Base-by-base conservation (phyloP, 2,888 invertebrate species). In the Amorpha juglandis region DNA sequence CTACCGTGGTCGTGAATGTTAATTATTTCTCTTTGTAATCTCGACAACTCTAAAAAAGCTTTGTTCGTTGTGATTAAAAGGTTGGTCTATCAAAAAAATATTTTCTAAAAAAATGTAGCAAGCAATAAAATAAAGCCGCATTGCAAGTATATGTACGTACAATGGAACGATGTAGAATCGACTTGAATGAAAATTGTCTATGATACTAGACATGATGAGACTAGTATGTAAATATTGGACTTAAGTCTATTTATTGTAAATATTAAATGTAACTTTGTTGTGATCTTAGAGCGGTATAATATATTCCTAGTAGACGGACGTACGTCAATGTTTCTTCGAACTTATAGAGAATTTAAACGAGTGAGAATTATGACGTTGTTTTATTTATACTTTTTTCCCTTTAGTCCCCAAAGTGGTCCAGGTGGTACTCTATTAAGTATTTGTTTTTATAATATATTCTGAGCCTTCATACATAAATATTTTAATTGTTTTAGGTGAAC, bases 231-330 rank as follows among this genome's bases (percentile, higher is more conserved):
- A 83, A 88, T 89, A 89, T 78, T 78, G 77, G 79, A 78, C 73
- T 74, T 80, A 81, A 81, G 74, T 84, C 84, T 87, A 88, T 88
- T 89, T 86, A 88, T 84, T 90, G 89, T 90, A 88, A 86, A 90
- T 89, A 90, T 74, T 81, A 75, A 79, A 78, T 83, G 74, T 82
- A 85, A 86, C 74, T 80, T 86, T 82, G 89, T 89, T 89, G 90
- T 91, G 91, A 91, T 91, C 82, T 83, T 90, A 90, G 87, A 80
- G 78, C 81, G 79, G 74, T 82, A 78, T 75, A 74, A 66, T 73
- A 75, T 81, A 82, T 81, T 83, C 81, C 80, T 82, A 81, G 77
- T 70, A 72, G 51, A 66, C 74, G 78, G 80, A 77, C 69, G 72
- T 74, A 82, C 74, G 70, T 86, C 74, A 82, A 87, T 88, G 89